Evolutionary conservation across 2,888 invertebrate species (phyloP).

Genomic region (Pterobdella sp.): DNA sequence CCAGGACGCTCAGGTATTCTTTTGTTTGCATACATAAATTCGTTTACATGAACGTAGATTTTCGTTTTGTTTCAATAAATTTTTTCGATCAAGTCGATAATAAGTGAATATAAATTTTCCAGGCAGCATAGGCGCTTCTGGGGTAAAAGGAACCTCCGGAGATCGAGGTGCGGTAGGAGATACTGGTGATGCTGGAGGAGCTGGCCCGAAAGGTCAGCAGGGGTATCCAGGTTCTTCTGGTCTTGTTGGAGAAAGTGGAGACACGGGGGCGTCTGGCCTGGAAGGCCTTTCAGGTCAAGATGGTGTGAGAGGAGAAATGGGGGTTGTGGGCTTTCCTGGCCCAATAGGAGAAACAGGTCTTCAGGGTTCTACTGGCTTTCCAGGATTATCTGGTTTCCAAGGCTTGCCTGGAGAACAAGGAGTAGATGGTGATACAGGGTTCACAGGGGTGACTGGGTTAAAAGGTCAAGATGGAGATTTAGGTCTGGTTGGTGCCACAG

Average conservation of each 20-base stretch:
- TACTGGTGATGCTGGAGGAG: slow-evolving; percentile 28
- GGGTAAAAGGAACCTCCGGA: slow-evolving; percentile 25
- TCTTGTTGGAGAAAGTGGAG: background rate
- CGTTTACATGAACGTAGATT: too few relatives aligned
- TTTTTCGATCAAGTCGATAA: background rate
- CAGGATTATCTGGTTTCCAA: slow-evolving; percentile 24
- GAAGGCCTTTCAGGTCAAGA: slow-evolving; percentile 29
- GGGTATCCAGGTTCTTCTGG: background rate
- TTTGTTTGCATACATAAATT: background rate
- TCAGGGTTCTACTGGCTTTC: slow-evolving; percentile 23
- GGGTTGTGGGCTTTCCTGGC: slow-evolving; percentile 29
- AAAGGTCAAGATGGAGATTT: slow-evolving; percentile 32
- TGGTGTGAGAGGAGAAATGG: slow-evolving; percentile 32
- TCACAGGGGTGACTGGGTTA: slow-evolving; percentile 27
- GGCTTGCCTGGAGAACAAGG: slow-evolving; percentile 29
- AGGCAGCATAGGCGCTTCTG: slow-evolving; percentile 28
- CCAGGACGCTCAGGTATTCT: slow-evolving; percentile 27
- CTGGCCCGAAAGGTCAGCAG: slow-evolving; percentile 18
- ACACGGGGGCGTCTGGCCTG: background rate
- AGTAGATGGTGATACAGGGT: slow-evolving; percentile 28
- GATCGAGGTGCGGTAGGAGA: slow-evolving; percentile 11
- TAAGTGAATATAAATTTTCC: slow-evolving; percentile 23
- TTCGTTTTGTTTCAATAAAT: background rate
- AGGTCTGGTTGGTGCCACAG: slow-evolving; percentile 33
- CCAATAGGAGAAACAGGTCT: slow-evolving; percentile 29